Conservation (phyloP, 2,797 vertebrate genomes). For the Melanotaenia boesemani region DNA sequence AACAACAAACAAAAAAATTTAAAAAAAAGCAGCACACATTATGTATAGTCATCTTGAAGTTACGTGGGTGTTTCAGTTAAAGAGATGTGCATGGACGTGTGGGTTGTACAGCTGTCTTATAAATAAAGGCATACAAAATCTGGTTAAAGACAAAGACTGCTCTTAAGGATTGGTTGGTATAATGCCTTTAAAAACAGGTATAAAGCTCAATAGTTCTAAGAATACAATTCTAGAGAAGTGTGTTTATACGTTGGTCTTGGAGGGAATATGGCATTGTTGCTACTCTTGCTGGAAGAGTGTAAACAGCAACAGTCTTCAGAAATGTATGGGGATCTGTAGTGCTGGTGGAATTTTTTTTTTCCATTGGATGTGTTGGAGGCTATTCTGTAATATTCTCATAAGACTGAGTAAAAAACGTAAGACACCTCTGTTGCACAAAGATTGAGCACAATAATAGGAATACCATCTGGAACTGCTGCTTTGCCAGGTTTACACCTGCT, state of each 20-base stretch:
- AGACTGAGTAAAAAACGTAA: background rate
- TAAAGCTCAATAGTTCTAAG: background rate
- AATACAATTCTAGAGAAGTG: background rate
- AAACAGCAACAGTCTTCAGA: background rate
- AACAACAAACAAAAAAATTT: background rate
- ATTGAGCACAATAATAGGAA: slow-evolving; percentile 1
- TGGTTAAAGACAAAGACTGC: background rate
- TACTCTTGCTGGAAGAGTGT: background rate
- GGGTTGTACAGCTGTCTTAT: background rate
- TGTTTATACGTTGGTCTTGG: background rate
- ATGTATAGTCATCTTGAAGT: background rate
- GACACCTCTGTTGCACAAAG: background rate
- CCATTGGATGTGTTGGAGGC: background rate
- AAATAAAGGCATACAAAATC: background rate
- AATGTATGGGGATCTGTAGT: no score
- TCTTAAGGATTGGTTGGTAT: background rate
- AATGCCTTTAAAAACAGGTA: background rate
- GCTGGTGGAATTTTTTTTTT: background rate
- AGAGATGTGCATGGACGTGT: background rate
- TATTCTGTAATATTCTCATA: background rate
- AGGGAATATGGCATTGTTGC: background rate
- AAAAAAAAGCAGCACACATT: background rate
- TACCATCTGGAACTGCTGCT: background rate
- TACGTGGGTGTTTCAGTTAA: background rate
- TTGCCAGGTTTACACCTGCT: background rate